Percentiles rank a stretch among this genome's conserved stretches.
Conservation (phyloP, 1,140 invertebrate species). For the Zaprionus inermis region DNA sequence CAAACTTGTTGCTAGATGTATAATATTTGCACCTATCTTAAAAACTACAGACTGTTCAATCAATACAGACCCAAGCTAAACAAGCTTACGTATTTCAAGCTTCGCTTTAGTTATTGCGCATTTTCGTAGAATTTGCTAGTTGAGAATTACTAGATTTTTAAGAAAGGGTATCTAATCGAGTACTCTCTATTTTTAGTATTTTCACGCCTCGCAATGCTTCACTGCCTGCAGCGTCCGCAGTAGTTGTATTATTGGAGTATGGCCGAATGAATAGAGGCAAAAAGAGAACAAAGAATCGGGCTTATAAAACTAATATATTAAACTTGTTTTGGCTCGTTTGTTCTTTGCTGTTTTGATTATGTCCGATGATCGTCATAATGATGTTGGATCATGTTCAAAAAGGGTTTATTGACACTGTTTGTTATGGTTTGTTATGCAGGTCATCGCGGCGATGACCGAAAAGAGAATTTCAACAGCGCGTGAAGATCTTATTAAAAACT, state of each 20-base stretch:
- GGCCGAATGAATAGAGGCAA: not conserved
- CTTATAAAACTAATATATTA: slow-evolving; percentile 36
- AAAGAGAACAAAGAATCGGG: slow-evolving; percentile 11
- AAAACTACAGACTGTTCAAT: no score
- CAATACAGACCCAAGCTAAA: no score
- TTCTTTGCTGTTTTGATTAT: slow-evolving; percentile 54
- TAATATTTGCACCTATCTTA: no score
- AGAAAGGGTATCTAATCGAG: no score
- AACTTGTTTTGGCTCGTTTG: slow-evolving; percentile 57
- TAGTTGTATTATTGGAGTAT: slow-evolving; percentile 22
- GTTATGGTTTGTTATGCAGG: slow-evolving; percentile 35
- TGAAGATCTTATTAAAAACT: not conserved
- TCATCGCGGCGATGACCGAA: slow-evolving; percentile 1
- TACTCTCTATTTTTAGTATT: slow-evolving; percentile 43
- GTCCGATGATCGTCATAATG: slow-evolving; percentile 25
- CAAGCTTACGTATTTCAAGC: no score
- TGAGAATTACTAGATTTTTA: no score
- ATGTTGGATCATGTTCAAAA: slow-evolving; percentile 3
- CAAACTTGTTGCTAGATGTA: no score
- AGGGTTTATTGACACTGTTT: slow-evolving; percentile 62
- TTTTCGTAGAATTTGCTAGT: slow-evolving; percentile 11
- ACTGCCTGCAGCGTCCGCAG: slow-evolving; percentile 29
- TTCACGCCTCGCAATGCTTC: slow-evolving; percentile 45
- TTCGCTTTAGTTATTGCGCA: no score
- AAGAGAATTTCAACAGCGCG: not conserved